A percentile compares a stretch with the other conserved stretches of the same genome.
These are phyloP conservation scores for Microcebus murinus DNA, from an alignment of 2,113 vertebrate species.

Conservation along the genomic window DNA sequence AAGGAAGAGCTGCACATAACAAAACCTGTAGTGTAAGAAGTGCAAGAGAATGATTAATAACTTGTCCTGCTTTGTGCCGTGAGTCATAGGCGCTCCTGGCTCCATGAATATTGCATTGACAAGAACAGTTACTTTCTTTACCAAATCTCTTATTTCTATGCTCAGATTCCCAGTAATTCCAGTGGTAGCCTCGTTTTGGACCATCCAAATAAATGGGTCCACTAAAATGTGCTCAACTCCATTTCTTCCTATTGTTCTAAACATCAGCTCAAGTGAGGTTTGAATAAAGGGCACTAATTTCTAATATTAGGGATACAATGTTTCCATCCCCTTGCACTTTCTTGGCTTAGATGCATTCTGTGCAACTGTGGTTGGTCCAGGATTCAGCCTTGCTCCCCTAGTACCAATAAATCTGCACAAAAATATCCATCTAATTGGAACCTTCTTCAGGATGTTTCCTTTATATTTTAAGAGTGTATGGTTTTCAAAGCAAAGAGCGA, in stretches of 20 bases:
- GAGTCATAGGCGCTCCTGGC: not conserved
- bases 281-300: slow-evolving; percentile 38
- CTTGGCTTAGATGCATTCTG: not conserved
- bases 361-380: not conserved
- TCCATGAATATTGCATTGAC: not conserved
- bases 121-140: not conserved
- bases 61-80: not conserved
- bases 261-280: not conserved
- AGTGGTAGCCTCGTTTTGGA: not conserved
- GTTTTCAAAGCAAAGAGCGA: not conserved
- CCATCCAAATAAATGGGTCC: not conserved
- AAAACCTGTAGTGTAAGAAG: not conserved
- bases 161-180: not conserved
- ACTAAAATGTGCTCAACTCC: not conserved
- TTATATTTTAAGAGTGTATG: slow-evolving; percentile 12
- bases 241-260: not conserved
- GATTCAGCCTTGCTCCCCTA: not conserved
- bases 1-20: too few relatives aligned
- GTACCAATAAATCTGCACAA: slow-evolving; percentile 55
- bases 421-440: slow-evolving; percentile 55
- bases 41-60: not conserved
- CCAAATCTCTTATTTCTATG: not conserved
- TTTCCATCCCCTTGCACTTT: slow-evolving; percentile 39
- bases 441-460: slow-evolving; percentile 44
- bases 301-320: not conserved